Evolutionary conservation across 2,113 vertebrate genomes (phyloP), one percentile per base, ranked within the genome.

Genomic region (Excalfactoria chinensis): DNA sequence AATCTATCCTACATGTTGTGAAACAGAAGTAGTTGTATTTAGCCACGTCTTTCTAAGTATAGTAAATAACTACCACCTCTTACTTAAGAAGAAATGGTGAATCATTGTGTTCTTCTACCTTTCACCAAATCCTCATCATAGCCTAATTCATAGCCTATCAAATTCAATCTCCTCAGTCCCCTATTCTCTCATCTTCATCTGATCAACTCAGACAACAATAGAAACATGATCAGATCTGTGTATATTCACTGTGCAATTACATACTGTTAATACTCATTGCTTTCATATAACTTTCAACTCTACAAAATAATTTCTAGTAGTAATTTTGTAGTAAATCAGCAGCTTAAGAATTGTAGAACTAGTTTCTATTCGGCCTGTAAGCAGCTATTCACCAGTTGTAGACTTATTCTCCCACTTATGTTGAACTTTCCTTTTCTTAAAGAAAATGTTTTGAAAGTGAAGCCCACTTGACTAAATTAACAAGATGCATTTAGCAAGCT

Each of bases 371-470:
- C 20, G 37, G 9, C 30, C 17, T 77, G 8, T 23, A 81, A 67
- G 13, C 40, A 90, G 43, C 40, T 44, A 62, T 73, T 87, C 63
- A 63, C 19, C 13, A 37, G 21, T 37, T 87, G 17, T 28, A 63
- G 86, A 46, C 55, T 69, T 82, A 76, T 11, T n/a, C 66, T 86
- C 40, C 64, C 53, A 83, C 43, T 91, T 34, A 74, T 0, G 8
- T 75, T 94, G 32, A 55, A 59, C 93, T 92, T 86, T 88, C 37
- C 51, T 83, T 75, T 46, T 55, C 58, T 59, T 41, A 86, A 76
- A 73, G n/a, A 19, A 89, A 93, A 95, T 93, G 85, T 94, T 96
- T 94, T 84, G 40, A 87, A 94, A 87, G 58, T 71, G 51, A 91
- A 93, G 93, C 41, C 48, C 90, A 94, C 63, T 94, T 95, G 75